Evolutionary conservation across 2,797 vertebrate genomes (phyloP), one percentile per base, ranked within the genome.

Genomic region (Pangasius mekongensis): DNA sequence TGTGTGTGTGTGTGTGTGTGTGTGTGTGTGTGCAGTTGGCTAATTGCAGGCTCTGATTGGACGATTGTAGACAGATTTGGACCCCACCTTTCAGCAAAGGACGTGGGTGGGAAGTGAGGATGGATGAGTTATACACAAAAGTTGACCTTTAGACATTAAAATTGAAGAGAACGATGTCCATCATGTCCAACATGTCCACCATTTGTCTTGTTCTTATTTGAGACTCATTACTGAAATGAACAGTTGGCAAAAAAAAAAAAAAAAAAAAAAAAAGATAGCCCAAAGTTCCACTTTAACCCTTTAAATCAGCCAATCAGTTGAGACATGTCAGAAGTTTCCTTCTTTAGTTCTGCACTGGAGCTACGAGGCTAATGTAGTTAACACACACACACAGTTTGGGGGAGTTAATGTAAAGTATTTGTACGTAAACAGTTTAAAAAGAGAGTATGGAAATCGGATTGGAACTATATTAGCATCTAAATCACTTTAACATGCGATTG

Each of bases 11-110:
- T 54, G 24, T 20, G 54, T 86, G 83, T 78, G 74, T 30, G 60
- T 85, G 36, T 52, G 27, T 60, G 66, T 64, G 20, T 66, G 67
- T 24, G 33, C 87, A 60, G 87, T 82, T 89, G 91, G 93, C 94
- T 95, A 95, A 96, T 95, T 95, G 92, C 91, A 91, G 93, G 93
- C 90, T 92, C 89, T 95, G 94, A 94, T 91, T 90, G 92, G 93
- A 87, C 94, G 91, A 94, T 94, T 95, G 94, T 93, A 94, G 94
- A 84, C 60, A 67, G 82, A 84, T 67, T 84, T 67, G 62, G 14
- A 83, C 36, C 24, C 39, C 39, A 66, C 60, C 24, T 36, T 66
- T 49, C 39, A 67, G 62, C 27, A 33, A 9, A 81, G 18, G 10
- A 81, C 4, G 18, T 49, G 16, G 60, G 39, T 9, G 80, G 36